Conservation (phyloP, 2,797 vertebrate genomes). For the Eremophila alpestris region DNA sequence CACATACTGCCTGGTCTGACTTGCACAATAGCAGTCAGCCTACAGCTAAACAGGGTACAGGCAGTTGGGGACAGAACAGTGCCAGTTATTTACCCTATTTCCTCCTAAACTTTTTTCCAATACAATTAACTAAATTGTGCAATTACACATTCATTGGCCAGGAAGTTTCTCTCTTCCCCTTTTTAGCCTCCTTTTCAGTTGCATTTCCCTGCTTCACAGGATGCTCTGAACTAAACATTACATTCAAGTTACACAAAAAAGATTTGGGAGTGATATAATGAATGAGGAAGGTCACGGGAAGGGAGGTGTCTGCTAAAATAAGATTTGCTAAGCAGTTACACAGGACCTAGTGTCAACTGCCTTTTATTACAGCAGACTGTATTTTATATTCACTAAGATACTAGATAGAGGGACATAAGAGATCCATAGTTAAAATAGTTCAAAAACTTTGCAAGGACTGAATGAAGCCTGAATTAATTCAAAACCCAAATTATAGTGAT, state of each 20-base stretch:
- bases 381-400: background rate
- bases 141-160: conserved; percentile 28
- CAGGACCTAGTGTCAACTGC: background rate
- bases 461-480: background rate
- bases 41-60: background rate
- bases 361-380: background rate
- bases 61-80: background rate
- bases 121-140: conserved; percentile 43
- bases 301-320: conserved; percentile 38
- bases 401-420: background rate
- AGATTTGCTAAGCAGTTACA: background rate
- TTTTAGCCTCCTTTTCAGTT: conserved; percentile 31
- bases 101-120: conserved; percentile 30
- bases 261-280: background rate
- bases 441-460: background rate
- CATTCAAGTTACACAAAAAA: conserved; percentile 34
- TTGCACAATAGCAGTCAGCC: background rate
- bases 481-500: background rate
- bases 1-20: background rate
- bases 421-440: background rate
- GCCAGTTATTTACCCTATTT: conserved; percentile 22
- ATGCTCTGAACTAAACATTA: conserved; percentile 61
- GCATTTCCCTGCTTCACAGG: conserved; percentile 41
- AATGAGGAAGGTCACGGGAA: conserved; percentile 31
- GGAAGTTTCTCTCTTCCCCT: conserved; percentile 47